Conservation (phyloP, 2,888 invertebrate genomes). For the Macrosiphum euphorbiae region DNA sequence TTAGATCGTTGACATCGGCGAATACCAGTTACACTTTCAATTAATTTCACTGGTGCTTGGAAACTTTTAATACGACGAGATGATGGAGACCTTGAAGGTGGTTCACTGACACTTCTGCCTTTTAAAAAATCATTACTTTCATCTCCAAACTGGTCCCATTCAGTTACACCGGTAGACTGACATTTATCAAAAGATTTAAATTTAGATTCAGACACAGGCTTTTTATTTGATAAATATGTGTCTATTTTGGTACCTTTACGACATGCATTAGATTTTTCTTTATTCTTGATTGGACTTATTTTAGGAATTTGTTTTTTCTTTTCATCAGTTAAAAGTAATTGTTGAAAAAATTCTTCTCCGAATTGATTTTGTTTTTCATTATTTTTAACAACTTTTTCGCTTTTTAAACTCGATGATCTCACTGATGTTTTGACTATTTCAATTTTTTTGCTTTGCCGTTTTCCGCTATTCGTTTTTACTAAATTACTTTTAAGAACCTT, state of each 20-base stretch:
- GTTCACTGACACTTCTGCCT: conserved; percentile 77
- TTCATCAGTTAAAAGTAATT: conserved; percentile 38
- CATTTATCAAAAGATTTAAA: conserved; percentile 79
- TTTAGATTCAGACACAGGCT: conserved; percentile 80
- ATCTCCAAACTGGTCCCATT: conserved; percentile 64
- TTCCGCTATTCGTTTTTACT: conserved; percentile 49
- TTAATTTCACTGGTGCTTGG: conserved; percentile 71
- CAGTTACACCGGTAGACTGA: conserved; percentile 68
- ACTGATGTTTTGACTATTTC: conserved; percentile 33
- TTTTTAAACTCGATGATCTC: conserved; percentile 38
- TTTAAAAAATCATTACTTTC: conserved; percentile 68
- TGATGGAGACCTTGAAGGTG: conserved; percentile 77
- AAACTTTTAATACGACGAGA: conserved; percentile 76
- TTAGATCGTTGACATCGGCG: conserved; percentile 72
- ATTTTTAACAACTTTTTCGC: conserved; percentile 22
- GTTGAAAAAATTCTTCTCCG: conserved; percentile 65
- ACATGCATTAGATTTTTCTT: conserved; percentile 72
- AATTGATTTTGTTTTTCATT: conserved; percentile 56
- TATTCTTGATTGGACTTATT: conserved; percentile 20
- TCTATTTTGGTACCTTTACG: conserved; percentile 71
- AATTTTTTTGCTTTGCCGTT: conserved; percentile 56
- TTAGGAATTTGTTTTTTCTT: neutral
- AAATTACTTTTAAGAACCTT: conserved; percentile 40
- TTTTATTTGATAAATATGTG: conserved; percentile 78
- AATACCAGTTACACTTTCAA: conserved; percentile 70